A percentile compares a stretch with the other conserved stretches of the same genome.
Evolutionary conservation across 2,888 invertebrate species (phyloP).

Genomic region (Platycnemis pennipes): DNA sequence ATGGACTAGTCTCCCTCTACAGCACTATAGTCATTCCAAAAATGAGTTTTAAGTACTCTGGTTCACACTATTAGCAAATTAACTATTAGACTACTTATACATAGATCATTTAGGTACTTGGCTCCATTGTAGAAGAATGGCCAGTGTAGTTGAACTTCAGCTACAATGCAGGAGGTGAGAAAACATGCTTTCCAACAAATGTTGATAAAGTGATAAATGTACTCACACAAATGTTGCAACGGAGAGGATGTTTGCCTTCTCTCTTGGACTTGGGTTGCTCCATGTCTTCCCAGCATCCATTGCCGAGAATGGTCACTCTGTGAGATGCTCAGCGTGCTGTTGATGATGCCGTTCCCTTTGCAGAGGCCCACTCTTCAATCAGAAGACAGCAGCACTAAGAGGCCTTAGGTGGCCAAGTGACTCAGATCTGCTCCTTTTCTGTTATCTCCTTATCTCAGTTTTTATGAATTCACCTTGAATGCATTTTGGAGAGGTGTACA

Average conservation of each 20-base stretch:
- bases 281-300: slow-evolving; percentile 85
- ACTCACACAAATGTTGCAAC: slow-evolving; percentile 85
- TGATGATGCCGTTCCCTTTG: neutral
- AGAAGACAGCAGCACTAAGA: neutral
- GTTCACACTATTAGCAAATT: too few relatives aligned
- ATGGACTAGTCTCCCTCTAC: too few relatives aligned
- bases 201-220: slow-evolving; percentile 36
- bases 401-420: neutral
- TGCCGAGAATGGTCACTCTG: slow-evolving; percentile 53
- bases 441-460: neutral
- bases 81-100: too few relatives aligned
- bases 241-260: slow-evolving; percentile 82
- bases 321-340: neutral
- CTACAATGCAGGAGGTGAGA: too few relatives aligned
- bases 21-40: too few relatives aligned
- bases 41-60: too few relatives aligned
- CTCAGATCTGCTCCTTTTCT: neutral
- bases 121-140: too few relatives aligned
- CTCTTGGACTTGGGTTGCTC: slow-evolving; percentile 83
- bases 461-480: neutral
- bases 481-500: neutral
- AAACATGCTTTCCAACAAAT: too few relatives aligned
- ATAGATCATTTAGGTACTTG: too few relatives aligned
- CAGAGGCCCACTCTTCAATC: neutral
- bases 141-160: too few relatives aligned